Base-by-base conservation (phyloP, 2,113 vertebrate species). In the Syngnathus floridae region DNA sequence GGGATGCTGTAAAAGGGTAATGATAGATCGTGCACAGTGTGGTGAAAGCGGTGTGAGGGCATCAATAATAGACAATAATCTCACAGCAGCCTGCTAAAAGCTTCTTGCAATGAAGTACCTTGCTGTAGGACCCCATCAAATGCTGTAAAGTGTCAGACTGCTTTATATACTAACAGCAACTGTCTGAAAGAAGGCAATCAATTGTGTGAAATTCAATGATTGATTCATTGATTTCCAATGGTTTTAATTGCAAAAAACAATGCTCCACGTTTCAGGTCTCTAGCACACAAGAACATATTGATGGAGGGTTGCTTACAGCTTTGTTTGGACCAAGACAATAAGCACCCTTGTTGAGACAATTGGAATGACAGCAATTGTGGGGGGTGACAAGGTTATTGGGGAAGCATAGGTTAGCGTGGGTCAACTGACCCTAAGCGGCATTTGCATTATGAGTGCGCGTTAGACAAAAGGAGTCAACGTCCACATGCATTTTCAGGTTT, bases 1-100 rank as follows among this genome's bases (percentile, higher is more conserved):
- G 74, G 81, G 80, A 83, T 73, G 82, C 75, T 73, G 62, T 81
- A 67, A 82, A 83, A 73, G 57, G 78, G 73, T 77, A 77, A 81
- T 71, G 81, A 82, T 76, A 75, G 70, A 78, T 76, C 69, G 79
- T 64, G 74, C 64, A 22, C 71, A 26, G 58, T 75, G 80, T 83
- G 74, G 73, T 54, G 57, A 72, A 77, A 59, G 63, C 80, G 62
- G 63, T 64, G 65, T 67, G 85, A 56, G 69, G 62, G 72, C 71
- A 81, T 81, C 77, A 84, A 82, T 78, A 81, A 82, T 77, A 48
- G 60, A 84, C 65, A 6, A 40, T 69, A 81, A 83, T 82, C 76
- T 81, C 78, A 73, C 61, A 69, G 2, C 26, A 22, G 62, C 26
- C 68, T 54, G 68, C 58, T 66, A 71, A 75, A 69, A 49, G 26